phyloP scores from a whole-genome alignment of 2,888 invertebrate species.

The Philereme vetulata region DNA sequence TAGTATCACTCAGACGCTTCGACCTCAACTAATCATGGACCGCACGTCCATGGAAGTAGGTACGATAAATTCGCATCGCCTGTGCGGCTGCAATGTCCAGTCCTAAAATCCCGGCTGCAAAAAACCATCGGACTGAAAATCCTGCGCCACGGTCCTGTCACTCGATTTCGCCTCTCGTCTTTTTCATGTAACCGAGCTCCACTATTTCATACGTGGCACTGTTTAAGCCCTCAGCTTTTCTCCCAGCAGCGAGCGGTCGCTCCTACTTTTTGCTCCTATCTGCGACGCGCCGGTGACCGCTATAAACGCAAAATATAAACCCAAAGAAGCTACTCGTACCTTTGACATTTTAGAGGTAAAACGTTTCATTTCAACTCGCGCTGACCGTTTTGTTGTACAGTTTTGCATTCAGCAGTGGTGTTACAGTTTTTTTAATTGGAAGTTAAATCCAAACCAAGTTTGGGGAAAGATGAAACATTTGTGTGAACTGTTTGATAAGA shows the following conservation, averaged over 20 bases:
- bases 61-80: conserved; percentile 75
- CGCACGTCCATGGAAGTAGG: conserved; percentile 62
- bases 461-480: background rate
- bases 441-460: conserved; percentile 6
- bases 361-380: conserved; percentile 72
- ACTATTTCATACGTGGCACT: conserved; percentile 83
- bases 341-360: conserved; percentile 81
- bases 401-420: conserved; percentile 56
- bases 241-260: conserved; percentile 73
- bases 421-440: conserved; percentile 47
- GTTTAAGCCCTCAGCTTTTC: conserved; percentile 84
- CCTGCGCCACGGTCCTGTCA: conserved; percentile 79
- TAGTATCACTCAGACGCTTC: conserved; percentile 59
- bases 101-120: conserved; percentile 73
- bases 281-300: conserved; percentile 75
- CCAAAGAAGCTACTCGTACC: conserved; percentile 70
- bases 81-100: conserved; percentile 66
- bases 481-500: too few species aligned
- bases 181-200: conserved; percentile 82
- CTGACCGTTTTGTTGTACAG: conserved; percentile 64
- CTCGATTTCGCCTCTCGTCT: conserved; percentile 82
- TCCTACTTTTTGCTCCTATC: conserved; percentile 73
- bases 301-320: conserved; percentile 83
- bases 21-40: conserved; percentile 70
- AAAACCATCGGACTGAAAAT: conserved; percentile 78